A percentile compares a stretch with the other conserved stretches of the same genome.
phyloP scores from a whole-genome alignment of 1,140 invertebrate genomes.

The Drosophila hydei region DNA sequence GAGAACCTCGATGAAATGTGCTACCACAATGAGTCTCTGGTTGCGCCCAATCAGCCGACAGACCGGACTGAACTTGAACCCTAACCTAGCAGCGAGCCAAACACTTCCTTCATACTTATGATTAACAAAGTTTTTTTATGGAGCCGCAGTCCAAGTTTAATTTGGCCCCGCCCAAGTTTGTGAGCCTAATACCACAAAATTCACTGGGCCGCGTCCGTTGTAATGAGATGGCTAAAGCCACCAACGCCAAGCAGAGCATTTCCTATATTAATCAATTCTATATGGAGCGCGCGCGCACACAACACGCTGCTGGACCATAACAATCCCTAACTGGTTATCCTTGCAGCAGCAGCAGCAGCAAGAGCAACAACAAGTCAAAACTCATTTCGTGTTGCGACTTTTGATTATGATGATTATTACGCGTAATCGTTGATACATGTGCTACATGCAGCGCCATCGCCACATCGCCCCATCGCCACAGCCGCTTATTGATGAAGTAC shows the following conservation, averaged over 20 bases:
- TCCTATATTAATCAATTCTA: slow-evolving; percentile 79
- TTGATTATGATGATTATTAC: slow-evolving; percentile 82
- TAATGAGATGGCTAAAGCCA: slow-evolving; percentile 59
- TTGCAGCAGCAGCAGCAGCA: slow-evolving; percentile 22
- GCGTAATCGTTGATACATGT: slow-evolving; percentile 80
- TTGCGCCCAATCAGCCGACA: slow-evolving; percentile 1
- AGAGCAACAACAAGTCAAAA: slow-evolving; percentile 71
- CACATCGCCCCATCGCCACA: slow-evolving; percentile 6
- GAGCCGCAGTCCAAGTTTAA: slow-evolving; percentile 26
- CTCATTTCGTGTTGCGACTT: slow-evolving; percentile 82
- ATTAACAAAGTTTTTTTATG: slow-evolving; percentile 67
- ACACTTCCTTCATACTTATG: slow-evolving; percentile 53
- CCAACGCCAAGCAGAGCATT: slow-evolving; percentile 35
- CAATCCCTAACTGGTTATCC: slow-evolving; percentile 74
- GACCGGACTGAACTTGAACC: slow-evolving; percentile 26
- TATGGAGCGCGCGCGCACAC: slow-evolving; percentile 57
- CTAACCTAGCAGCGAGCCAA: slow-evolving; percentile 30
- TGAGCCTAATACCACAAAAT: slow-evolving; percentile 64
- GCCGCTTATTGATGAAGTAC: slow-evolving; percentile 77
- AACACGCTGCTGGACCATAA: slow-evolving; percentile 39
- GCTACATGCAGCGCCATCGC: slow-evolving; percentile 74
- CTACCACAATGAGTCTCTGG: slow-evolving; percentile 30
- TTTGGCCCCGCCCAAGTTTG: slow-evolving; percentile 23
- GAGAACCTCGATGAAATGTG: background rate
- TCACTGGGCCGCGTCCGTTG: slow-evolving; percentile 52